Evolutionary conservation across 1,140 invertebrate genomes (phyloP).

Genomic region (Procambarus clarkii): DNA sequence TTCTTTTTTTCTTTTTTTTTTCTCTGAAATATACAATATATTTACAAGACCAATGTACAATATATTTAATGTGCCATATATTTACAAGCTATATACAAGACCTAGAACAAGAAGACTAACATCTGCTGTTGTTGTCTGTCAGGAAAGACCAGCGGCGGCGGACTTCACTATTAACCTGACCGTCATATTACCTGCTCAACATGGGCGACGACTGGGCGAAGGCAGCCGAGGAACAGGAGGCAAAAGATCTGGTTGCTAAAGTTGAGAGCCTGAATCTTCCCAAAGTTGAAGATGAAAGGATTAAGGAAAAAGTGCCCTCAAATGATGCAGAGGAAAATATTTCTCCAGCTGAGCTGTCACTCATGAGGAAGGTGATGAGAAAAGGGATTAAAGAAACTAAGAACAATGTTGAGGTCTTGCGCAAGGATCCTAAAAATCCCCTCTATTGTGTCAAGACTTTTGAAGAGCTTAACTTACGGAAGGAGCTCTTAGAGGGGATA

Average conservation of each 20-base stretch:
- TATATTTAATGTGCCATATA: too few relatives aligned
- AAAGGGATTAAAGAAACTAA: constrained; percentile 91
- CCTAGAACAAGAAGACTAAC: too few relatives aligned
- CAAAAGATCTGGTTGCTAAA: constrained; percentile 19
- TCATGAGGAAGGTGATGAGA: constrained; percentile 92
- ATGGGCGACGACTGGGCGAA: constrained; percentile 50
- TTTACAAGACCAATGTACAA: too few relatives aligned
- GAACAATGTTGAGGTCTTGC: constrained; percentile 90
- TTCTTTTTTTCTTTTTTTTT: too few relatives aligned
- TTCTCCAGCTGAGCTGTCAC: constrained; percentile 85
- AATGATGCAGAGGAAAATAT: constrained; percentile 20
- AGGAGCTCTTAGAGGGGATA: constrained; percentile 92
- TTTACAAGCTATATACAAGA: too few relatives aligned
- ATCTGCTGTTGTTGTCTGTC: too few relatives aligned
- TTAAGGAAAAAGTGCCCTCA: not conserved
- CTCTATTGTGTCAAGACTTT: constrained; percentile 95
- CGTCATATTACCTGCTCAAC: too few relatives aligned
- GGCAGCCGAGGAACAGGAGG: constrained; percentile 48
- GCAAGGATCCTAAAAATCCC: constrained; percentile 94
- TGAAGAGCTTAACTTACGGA: constrained; percentile 92
- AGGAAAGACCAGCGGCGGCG: too few relatives aligned
- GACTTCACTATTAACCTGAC: too few relatives aligned
- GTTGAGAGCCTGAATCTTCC: constrained; percentile 25
- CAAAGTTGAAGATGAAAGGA: not conserved
- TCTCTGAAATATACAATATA: too few relatives aligned